These are phyloP conservation scores for Sarcophaga rosellei DNA, from an alignment of 2,888 invertebrate species.

Conservation along the genomic window DNA sequence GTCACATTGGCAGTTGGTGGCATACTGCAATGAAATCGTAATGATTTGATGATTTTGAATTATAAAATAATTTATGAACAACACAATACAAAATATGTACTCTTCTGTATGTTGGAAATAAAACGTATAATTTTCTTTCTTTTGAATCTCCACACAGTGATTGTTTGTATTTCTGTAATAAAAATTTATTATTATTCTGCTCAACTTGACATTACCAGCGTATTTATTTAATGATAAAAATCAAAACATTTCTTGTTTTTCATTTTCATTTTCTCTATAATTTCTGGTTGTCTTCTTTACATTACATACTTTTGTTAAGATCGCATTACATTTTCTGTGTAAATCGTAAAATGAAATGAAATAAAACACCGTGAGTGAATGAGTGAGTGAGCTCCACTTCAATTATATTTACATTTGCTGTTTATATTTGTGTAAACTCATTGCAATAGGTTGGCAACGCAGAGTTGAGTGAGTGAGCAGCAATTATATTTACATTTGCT, in stretches of 20 bases:
- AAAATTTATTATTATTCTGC: neutral
- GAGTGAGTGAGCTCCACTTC: conserved; percentile 23
- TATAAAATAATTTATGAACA: too few species aligned
- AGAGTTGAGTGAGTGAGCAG: too few species aligned
- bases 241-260: conserved; percentile 4
- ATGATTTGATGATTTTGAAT: too few species aligned
- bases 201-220: conserved; percentile 47
- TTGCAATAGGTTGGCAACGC: too few species aligned
- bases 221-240: conserved; percentile 53
- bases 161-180: neutral
- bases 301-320: neutral
- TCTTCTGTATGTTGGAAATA: too few species aligned
- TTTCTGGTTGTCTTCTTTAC: neutral
- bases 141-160: too few species aligned
- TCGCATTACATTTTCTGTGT: conserved; percentile 32
- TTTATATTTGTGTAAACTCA: too few species aligned
- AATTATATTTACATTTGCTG: conserved; percentile 51
- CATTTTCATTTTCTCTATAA: neutral
- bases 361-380: neutral
- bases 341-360: neutral
- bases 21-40: too few species aligned
- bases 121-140: too few species aligned
- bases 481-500: neutral
- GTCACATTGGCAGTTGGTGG: too few species aligned
- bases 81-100: too few species aligned